Conservation (phyloP, 2,113 vertebrate genomes). For the Cromileptes altivelis region DNA sequence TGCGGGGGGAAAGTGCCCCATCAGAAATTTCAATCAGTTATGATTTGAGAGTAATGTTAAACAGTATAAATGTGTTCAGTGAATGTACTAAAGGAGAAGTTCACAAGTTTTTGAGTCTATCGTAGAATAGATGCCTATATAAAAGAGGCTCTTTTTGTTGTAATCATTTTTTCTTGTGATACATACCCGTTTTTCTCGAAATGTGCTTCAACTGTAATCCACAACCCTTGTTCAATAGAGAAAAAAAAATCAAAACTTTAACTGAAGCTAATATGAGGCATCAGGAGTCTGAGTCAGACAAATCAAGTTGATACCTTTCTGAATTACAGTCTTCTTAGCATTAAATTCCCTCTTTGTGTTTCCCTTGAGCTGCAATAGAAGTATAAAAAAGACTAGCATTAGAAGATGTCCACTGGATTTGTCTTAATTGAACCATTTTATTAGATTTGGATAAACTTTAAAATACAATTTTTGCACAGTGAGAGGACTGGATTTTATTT, state of each 20-base stretch:
- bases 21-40: slow-evolving; percentile 33
- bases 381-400: neutral
- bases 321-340: neutral
- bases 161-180: neutral
- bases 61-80: neutral
- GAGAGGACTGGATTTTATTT: neutral
- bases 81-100: neutral
- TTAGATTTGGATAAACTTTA: neutral
- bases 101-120: neutral
- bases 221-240: neutral
- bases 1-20: slow-evolving; percentile 16
- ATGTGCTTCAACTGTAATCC: neutral
- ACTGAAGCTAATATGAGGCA: neutral
- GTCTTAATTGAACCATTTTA: neutral
- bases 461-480: neutral
- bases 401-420: neutral
- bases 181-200: neutral
- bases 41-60: slow-evolving; percentile 4
- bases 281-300: neutral
- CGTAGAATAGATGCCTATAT: neutral
- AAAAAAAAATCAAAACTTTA: neutral
- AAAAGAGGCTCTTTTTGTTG: neutral
- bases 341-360: neutral
- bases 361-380: neutral
- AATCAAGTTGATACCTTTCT: neutral